Base-by-base conservation (phyloP, 2,888 invertebrate species). In the Andrena fulva region DNA sequence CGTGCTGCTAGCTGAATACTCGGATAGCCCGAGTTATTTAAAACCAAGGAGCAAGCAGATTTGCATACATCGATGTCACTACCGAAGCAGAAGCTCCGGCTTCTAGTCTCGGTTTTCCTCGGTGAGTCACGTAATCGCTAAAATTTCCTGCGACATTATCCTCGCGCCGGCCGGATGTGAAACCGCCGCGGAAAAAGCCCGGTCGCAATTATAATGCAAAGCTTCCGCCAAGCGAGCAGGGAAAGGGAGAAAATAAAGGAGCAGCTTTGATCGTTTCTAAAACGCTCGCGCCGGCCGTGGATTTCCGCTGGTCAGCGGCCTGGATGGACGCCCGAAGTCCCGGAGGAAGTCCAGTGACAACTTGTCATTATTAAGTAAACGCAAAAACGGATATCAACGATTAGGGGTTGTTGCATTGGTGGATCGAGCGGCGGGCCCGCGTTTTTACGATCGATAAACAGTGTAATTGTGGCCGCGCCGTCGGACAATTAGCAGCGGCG, bases 351-450 rank as follows among this genome's bases (percentile, higher is more conserved):
- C 24, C 60, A 35, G 42, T 80, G 83, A 82, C 70, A 82, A 70
- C 73, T 66, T 69, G 66, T 77, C 60, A 72, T 73, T 82, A 83
- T 69, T 73, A 68, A 52, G 64, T 16, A 67, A 59, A 75, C 54
- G 59, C n/a, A 69, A 68, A 82, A 83, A 73, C 82, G 82, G 82
- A 83, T 67, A 77, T 77, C 77, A 56, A 60, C 83, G 77, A 83
- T 83, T 54, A 72, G 16, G 27, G 24, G 52, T 63, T 62, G 69
- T 82, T 73, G 8, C 50, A 50, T 66, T 4, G 66, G 77, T 31
- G 24, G 10, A 60, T 27, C 52, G 50, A 54, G 63, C 62, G 42
- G 35, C 62, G 29, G 50, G 54, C 56, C 42, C 48, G 16, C 67
- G 33, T 80, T 80, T 72, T 63, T 72, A 24, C 80, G 56, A 80